Conservation (phyloP, 1,140 invertebrate genomes). For the Sogatella furcifera region DNA sequence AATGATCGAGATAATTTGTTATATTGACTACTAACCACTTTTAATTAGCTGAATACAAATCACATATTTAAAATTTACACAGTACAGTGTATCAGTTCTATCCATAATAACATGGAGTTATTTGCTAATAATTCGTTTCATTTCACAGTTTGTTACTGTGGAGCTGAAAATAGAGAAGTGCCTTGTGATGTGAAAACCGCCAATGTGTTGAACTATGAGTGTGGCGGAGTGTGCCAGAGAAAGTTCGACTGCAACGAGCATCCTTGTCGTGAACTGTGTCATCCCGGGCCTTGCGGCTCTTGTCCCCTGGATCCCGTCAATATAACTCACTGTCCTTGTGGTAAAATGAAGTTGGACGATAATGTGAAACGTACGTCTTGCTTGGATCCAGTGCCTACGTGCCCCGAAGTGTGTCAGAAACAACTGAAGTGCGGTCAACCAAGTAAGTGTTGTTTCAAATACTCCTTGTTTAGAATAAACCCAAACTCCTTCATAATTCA, state of each 20-base stretch:
- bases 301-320: slow-evolving; percentile 51
- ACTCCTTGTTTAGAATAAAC: too few species aligned
- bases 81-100: too few species aligned
- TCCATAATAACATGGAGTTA: too few species aligned
- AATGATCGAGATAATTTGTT: too few species aligned
- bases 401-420: slow-evolving; percentile 69
- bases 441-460: slow-evolving; percentile 32
- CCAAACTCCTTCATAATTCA: too few species aligned
- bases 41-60: too few species aligned
- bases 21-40: too few species aligned
- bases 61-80: too few species aligned
- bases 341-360: slow-evolving; percentile 47
- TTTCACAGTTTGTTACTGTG: slow-evolving; percentile 50
- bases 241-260: slow-evolving; percentile 65
- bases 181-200: slow-evolving; percentile 36
- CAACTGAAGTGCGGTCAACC: slow-evolving; percentile 67
- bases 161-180: slow-evolving; percentile 38
- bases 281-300: slow-evolving; percentile 40
- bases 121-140: slow-evolving; percentile 5
- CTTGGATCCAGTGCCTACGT: slow-evolving; percentile 76
- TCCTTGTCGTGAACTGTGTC: slow-evolving; percentile 59
- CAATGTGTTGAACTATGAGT: slow-evolving; percentile 39
- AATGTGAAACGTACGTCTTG: slow-evolving; percentile 50
- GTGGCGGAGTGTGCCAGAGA: slow-evolving; percentile 56
- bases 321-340: slow-evolving; percentile 75